Evolutionary conservation across 2,888 invertebrate species (phyloP).

Genomic region (Formica aserva): DNA sequence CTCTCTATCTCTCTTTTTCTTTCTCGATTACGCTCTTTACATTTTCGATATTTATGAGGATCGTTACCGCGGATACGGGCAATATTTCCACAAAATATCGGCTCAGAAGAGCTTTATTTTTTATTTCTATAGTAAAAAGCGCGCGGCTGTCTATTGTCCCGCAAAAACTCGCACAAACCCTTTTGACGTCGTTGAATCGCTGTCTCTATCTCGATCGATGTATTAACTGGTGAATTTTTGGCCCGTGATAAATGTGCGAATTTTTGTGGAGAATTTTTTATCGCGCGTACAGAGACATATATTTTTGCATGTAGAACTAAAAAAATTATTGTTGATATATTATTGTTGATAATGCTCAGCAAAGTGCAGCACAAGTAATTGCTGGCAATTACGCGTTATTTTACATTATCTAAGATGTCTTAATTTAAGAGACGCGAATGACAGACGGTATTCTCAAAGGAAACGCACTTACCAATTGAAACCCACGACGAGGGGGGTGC

Average conservation of each 20-base stretch:
- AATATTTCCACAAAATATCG: slow-evolving; percentile 55
- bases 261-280: background rate
- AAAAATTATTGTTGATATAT: background rate
- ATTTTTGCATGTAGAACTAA: background rate
- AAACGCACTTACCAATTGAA: slow-evolving; percentile 30
- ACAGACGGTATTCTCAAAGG: slow-evolving; percentile 69
- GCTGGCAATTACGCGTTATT: background rate
- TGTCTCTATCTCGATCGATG: slow-evolving; percentile 33
- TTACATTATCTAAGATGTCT: slow-evolving; percentile 28
- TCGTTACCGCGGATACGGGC: slow-evolving; percentile 29
- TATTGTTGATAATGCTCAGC: background rate
- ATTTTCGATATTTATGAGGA: slow-evolving; percentile 48
- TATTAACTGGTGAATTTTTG: slow-evolving; percentile 21
- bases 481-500: slow-evolving; percentile 38
- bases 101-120: slow-evolving; percentile 52
- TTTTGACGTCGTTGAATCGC: slow-evolving; percentile 38
- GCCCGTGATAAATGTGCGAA: background rate
- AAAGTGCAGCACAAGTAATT: background rate
- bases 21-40: slow-evolving; percentile 5
- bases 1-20: background rate
- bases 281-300: background rate
- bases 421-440: slow-evolving; percentile 61
- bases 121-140: slow-evolving; percentile 18
- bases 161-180: slow-evolving; percentile 30
- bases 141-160: slow-evolving; percentile 41